A percentile compares a stretch with the other conserved stretches of the same genome.
Evolutionary conservation across 2,888 invertebrate species (phyloP).

Genomic region (Pecten maximus): DNA sequence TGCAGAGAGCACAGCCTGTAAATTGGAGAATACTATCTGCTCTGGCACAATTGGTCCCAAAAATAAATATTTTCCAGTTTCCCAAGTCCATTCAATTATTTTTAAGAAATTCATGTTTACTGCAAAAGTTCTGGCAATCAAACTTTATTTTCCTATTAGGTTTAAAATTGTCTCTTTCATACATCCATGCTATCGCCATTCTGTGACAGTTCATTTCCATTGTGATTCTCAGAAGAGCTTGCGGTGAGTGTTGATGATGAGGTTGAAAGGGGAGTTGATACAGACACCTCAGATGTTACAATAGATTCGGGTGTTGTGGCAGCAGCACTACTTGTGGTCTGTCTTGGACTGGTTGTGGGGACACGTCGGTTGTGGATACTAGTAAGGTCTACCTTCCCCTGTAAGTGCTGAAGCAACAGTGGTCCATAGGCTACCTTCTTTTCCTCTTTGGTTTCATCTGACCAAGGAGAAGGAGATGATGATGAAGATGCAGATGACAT

Average conservation of each 20-base stretch:
- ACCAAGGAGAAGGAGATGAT: background rate
- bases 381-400: constrained; percentile 43
- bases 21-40: background rate
- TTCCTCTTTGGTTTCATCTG: background rate
- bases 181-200: constrained; percentile 22
- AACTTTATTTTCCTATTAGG: background rate
- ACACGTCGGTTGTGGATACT: background rate
- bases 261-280: background rate
- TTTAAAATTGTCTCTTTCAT: background rate
- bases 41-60: background rate
- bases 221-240: constrained; percentile 23
- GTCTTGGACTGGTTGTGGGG: background rate
- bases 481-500: constrained; percentile 36
- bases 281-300: background rate
- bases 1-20: background rate
- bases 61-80: too few species aligned
- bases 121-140: too few species aligned
- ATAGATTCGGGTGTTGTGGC: background rate
- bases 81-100: background rate
- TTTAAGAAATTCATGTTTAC: background rate
- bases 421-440: constrained; percentile 15
- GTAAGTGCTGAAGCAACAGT: constrained; percentile 49
- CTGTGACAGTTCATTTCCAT: background rate
- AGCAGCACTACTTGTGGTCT: background rate
- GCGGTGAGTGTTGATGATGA: constrained; percentile 2